Evolutionary conservation across 2,113 vertebrate species (phyloP).

Genomic region (Perca fluviatilis): DNA sequence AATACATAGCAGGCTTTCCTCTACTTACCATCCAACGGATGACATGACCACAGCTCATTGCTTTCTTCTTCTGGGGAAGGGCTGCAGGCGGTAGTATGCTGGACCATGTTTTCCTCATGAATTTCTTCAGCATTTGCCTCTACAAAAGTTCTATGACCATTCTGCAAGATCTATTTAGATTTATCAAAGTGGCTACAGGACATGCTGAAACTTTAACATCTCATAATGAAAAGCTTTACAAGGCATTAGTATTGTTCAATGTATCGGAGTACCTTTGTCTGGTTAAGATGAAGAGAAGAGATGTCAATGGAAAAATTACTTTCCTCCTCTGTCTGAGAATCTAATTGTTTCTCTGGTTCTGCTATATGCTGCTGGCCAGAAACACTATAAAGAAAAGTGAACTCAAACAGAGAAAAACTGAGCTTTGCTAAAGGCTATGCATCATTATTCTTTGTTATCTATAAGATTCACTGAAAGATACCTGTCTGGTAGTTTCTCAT

Average conservation of each 20-base stretch:
- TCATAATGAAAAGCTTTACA: neutral
- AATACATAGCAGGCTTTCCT: neutral
- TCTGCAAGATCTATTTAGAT: constrained; percentile 32
- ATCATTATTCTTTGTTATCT: neutral
- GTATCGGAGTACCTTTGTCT: constrained; percentile 32
- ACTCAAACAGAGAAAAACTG: constrained; percentile 1
- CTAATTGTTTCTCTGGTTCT: constrained; percentile 43
- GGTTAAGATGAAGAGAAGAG: constrained; percentile 49
- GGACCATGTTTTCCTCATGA: constrained; percentile 29
- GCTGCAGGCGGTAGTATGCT: constrained; percentile 18
- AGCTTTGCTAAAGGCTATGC: neutral
- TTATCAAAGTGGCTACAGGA: neutral
- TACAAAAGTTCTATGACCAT: constrained; percentile 18
- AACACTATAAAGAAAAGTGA: constrained; percentile 41
- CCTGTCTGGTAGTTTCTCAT: constrained; percentile 61
- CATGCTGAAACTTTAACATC: neutral
- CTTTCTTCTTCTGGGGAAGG: constrained; percentile 1
- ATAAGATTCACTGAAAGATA: constrained; percentile 45
- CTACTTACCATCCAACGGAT: constrained; percentile 49
- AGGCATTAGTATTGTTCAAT: neutral
- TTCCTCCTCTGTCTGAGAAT: constrained; percentile 21
- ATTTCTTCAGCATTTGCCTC: constrained; percentile 43
- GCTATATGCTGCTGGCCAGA: constrained; percentile 17
- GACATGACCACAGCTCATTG: constrained; percentile 7
- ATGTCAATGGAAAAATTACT: constrained; percentile 32